These are phyloP conservation scores for Philereme vetulata DNA, from an alignment of 2,888 invertebrate genomes.

Conservation along the genomic window DNA sequence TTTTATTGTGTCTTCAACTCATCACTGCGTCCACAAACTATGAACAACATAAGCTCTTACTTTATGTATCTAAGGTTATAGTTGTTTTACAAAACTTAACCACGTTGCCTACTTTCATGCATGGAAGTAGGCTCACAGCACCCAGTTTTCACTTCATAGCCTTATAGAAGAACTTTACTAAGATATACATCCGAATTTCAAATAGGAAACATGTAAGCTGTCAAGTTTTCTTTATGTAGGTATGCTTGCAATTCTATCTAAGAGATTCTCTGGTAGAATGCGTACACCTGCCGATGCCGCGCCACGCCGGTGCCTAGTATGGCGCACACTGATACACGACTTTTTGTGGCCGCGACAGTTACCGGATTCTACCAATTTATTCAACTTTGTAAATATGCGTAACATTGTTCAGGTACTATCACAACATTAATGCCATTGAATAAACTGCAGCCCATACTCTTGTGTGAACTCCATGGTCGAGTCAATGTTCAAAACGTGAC, in stretches of 20 bases:
- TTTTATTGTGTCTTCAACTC: no score
- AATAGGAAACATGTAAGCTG: constrained; percentile 29
- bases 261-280: constrained; percentile 18
- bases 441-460: not conserved
- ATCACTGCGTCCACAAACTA: no score
- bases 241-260: constrained; percentile 19
- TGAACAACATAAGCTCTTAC: no score
- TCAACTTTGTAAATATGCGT: not conserved
- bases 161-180: constrained; percentile 3
- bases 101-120: constrained; percentile 11
- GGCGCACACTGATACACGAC: constrained; percentile 13
- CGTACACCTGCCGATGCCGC: constrained; percentile 14
- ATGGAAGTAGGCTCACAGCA: not conserved
- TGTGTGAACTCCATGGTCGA: not conserved
- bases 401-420: not conserved
- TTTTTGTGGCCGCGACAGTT: constrained; percentile 16
- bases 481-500: not conserved
- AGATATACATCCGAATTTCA: constrained; percentile 28
- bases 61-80: not conserved
- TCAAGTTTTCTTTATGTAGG: constrained; percentile 19
- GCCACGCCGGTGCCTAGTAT: constrained; percentile 9
- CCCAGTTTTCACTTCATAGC: constrained; percentile 11
- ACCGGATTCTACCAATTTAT: constrained; percentile 10
- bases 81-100: not conserved
- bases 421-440: no score